These are phyloP conservation scores for Apantesis nais DNA, from an alignment of 2,888 invertebrate genomes.

Conservation along the genomic window DNA sequence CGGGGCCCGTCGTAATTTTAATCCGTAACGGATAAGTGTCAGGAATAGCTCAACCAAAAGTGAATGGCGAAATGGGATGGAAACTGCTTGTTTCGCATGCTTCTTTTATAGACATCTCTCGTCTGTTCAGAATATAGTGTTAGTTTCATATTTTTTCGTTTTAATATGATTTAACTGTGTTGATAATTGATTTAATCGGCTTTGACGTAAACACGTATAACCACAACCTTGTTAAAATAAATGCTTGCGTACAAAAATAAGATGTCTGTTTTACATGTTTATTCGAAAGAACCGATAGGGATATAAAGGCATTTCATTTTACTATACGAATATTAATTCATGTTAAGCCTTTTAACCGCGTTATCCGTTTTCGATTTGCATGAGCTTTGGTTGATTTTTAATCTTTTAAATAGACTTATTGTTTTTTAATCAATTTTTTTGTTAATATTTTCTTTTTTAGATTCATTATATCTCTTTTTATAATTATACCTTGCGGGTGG, in stretches of 20 bases:
- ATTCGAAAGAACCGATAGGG: not conserved
- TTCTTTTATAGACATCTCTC: not conserved
- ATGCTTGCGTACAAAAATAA: not conserved
- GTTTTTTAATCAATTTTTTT: not conserved
- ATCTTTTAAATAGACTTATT: not conserved
- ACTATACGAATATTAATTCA: not conserved
- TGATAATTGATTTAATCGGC: not conserved
- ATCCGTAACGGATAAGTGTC: not conserved
- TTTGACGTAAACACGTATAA: too few relatives aligned
- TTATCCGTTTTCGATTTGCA: not conserved
- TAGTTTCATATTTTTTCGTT: not conserved
- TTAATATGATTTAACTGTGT: not conserved
- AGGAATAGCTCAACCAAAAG: not conserved
- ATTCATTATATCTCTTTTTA: not conserved
- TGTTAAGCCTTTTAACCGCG: not conserved
- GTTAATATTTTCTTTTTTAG: not conserved
- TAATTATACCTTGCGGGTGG: too few relatives aligned
- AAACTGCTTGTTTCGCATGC: not conserved
- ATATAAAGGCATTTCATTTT: not conserved
- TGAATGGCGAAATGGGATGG: not conserved
- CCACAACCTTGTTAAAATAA: too few relatives aligned
- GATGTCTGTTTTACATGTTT: not conserved
- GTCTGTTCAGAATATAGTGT: not conserved
- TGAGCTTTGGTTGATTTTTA: not conserved
- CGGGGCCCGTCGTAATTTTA: too few relatives aligned